phyloP scores from a whole-genome alignment of 2,888 invertebrate species.

The Philereme vetulata region DNA sequence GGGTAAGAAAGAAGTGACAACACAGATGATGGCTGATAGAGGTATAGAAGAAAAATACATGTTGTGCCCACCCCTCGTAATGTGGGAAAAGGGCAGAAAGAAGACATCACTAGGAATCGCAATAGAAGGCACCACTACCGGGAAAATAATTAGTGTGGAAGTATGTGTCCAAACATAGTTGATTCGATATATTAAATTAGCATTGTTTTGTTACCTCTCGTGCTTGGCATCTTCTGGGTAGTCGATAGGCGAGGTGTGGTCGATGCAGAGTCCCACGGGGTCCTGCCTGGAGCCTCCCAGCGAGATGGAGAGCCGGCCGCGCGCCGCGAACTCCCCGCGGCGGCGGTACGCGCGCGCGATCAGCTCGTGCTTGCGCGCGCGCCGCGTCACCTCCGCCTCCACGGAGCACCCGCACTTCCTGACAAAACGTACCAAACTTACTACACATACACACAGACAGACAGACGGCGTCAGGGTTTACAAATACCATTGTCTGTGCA shows the following conservation, averaged over 20 bases:
- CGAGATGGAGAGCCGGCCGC: constrained; percentile 93
- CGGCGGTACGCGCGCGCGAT: constrained; percentile 96
- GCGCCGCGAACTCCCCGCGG: constrained; percentile 91
- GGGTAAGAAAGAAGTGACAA: no score
- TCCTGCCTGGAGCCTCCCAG: constrained; percentile 94
- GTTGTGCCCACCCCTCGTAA: no score
- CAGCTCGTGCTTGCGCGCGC: constrained; percentile 93
- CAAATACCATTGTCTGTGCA: no score
- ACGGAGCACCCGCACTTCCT: constrained; percentile 91
- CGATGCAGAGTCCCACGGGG: constrained; percentile 89
- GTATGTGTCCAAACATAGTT: no score
- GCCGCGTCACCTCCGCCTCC: constrained; percentile 79
- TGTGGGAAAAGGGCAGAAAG: no score
- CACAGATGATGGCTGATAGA: no score
- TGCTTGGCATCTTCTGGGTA: constrained; percentile 72
- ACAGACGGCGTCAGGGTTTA: background rate
- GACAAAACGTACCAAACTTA: constrained; percentile 14
- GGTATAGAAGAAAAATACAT: no score
- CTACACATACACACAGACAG: constrained; percentile 1
- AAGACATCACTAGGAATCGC: no score
- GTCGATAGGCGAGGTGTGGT: constrained; percentile 69
- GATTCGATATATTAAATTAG: no score
- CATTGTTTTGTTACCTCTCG: constrained; percentile 59
- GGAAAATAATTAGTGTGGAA: no score
- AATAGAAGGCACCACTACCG: no score